A percentile compares a stretch with the other conserved stretches of the same genome.
Conservation (phyloP, 2,797 vertebrate genomes). For the Muscicapa striata region DNA sequence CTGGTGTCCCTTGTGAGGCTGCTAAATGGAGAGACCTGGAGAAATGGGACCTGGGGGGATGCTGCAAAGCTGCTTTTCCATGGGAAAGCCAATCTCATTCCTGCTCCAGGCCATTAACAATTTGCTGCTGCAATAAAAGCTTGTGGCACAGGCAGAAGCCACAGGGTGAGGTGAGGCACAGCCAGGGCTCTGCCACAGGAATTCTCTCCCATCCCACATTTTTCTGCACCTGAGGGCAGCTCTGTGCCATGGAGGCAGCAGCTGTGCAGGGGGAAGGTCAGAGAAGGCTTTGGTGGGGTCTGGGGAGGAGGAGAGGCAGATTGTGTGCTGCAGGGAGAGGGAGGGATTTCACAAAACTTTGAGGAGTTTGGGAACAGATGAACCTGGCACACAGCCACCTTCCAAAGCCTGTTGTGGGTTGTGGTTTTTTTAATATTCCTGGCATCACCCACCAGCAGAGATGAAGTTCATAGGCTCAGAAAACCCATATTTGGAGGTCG, state of each 20-base stretch:
- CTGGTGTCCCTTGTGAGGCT: not conserved
- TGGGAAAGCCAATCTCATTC: not conserved
- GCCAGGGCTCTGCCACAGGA: fast-evolving
- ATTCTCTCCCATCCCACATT: not conserved
- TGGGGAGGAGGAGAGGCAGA: not conserved
- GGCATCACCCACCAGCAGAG: not conserved
- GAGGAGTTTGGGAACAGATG: not conserved
- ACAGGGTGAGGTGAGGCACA: not conserved
- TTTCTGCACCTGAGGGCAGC: not conserved
- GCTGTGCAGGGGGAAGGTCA: not conserved
- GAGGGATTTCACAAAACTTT: not conserved
- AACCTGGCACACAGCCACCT: not conserved
- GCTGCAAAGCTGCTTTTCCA: not conserved
- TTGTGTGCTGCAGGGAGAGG: not conserved
- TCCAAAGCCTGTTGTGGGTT: not conserved
- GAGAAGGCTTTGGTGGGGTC: not conserved
- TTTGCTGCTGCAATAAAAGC: not conserved
- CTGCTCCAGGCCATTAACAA: not conserved
- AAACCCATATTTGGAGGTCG: not conserved
- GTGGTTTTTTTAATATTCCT: not conserved
- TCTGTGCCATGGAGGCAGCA: not conserved
- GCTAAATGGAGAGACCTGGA: not conserved
- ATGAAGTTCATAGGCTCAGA: not conserved
- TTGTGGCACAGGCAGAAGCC: not conserved
- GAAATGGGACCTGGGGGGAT: not conserved